Evolutionary conservation across 2,797 vertebrate species (phyloP).

Genomic region (Anableps anableps): DNA sequence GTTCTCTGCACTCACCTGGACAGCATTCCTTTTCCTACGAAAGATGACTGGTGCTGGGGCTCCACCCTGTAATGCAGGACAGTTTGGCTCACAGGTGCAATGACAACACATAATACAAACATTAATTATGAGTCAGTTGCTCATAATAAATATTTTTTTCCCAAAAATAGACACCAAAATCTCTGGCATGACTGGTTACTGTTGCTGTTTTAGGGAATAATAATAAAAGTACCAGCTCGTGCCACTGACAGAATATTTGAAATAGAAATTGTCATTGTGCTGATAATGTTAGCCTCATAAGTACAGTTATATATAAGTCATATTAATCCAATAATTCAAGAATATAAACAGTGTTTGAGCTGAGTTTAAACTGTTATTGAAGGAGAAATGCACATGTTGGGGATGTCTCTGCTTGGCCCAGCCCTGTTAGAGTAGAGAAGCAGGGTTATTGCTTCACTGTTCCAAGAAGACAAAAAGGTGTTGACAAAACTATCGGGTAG

Average conservation of each 20-base stretch:
- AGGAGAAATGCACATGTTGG: no score
- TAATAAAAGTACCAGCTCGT: not conserved
- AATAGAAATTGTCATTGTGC: not conserved
- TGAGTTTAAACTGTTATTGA: no score
- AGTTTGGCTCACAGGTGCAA: not conserved
- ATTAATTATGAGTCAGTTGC: not conserved
- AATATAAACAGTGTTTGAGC: no score
- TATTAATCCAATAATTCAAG: no score
- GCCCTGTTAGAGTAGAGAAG: no score
- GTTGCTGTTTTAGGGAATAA: not conserved
- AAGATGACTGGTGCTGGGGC: conserved; percentile 39
- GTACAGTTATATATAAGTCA: not conserved
- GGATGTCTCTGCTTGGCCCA: no score
- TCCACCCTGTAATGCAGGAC: conserved; percentile 31
- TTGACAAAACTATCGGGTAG: no score
- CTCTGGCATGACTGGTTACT: not conserved
- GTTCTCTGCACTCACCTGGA: conserved; percentile 77
- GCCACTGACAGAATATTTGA: not conserved
- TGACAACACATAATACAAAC: not conserved
- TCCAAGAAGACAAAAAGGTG: no score
- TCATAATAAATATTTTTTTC: not conserved
- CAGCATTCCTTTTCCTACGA: conserved; percentile 65
- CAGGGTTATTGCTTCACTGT: no score
- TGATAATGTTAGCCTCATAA: not conserved
- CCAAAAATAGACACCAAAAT: not conserved